These are phyloP conservation scores for Tachystola acroxantha DNA, from an alignment of 2,888 invertebrate species.

Conservation along the genomic window DNA sequence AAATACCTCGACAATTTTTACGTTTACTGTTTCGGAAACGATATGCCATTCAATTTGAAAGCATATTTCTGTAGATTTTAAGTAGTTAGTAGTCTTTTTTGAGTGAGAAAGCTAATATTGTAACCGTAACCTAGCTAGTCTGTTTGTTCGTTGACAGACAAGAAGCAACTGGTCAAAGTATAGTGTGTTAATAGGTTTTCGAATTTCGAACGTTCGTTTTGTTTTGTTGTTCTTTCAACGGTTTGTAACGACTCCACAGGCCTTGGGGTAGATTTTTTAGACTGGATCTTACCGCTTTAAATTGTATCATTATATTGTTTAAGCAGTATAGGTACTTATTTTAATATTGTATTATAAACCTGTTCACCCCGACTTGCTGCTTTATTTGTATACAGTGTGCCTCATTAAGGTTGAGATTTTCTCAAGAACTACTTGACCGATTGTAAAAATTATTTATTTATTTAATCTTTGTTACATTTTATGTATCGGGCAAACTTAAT, in stretches of 20 bases:
- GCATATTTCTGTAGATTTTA: not conserved
- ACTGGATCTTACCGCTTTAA: no score
- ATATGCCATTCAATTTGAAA: not conserved
- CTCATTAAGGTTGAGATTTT: no score
- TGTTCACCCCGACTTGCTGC: no score
- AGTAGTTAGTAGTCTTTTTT: not conserved
- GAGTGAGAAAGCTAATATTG: slow-evolving; percentile 9
- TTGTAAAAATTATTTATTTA: no score
- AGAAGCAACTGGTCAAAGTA: slow-evolving; percentile 54
- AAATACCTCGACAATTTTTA: not conserved
- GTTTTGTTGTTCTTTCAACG: slow-evolving; percentile 7
- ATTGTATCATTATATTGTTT: no score
- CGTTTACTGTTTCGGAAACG: not conserved
- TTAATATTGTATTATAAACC: no score
- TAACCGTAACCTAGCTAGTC: slow-evolving; percentile 22
- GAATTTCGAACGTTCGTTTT: slow-evolving; percentile 23
- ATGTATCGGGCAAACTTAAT: no score
- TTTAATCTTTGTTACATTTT: no score
- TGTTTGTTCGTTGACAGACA: slow-evolving; percentile 60
- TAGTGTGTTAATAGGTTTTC: slow-evolving; percentile 44
- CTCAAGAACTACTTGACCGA: no score
- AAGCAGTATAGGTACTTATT: no score
- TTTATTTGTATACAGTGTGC: no score
- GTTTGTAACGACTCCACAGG: not conserved
- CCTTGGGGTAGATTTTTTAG: no score